Percentiles rank a stretch among this genome's conserved stretches.
These are phyloP conservation scores for Edolisoma coerulescens DNA, from an alignment of 2,113 vertebrate species.

Conservation along the genomic window DNA sequence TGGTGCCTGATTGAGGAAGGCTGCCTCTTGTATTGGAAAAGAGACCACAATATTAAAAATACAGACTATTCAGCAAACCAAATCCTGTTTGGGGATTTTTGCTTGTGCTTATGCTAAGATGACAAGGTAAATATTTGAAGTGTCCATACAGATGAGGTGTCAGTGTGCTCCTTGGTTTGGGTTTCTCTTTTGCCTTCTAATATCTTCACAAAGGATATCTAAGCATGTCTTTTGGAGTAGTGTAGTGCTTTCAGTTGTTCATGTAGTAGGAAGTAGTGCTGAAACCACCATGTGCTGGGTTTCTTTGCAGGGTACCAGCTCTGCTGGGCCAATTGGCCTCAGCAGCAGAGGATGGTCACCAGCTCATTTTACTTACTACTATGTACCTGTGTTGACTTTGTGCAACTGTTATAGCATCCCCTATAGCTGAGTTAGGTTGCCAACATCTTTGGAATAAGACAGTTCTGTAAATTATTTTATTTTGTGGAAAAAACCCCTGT, in stretches of 20 bases:
- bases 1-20: neutral
- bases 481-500: neutral
- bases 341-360: neutral
- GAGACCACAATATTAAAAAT: neutral
- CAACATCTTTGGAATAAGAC: neutral
- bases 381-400: neutral
- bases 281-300: neutral
- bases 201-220: neutral
- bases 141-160: neutral
- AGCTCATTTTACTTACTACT: neutral
- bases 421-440: neutral
- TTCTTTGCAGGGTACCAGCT: neutral
- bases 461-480: neutral
- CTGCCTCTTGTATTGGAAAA: neutral
- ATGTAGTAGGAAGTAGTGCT: neutral
- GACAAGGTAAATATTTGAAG: neutral
- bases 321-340: neutral
- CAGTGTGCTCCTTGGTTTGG: neutral
- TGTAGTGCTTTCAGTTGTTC: neutral
- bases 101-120: neutral
- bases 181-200: neutral
- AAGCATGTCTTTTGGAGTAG: neutral
- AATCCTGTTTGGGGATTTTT: neutral
- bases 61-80: neutral
- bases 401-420: neutral